Evolutionary conservation across 2,113 vertebrate genomes (phyloP).

Genomic region (Smithornis capensis): DNA sequence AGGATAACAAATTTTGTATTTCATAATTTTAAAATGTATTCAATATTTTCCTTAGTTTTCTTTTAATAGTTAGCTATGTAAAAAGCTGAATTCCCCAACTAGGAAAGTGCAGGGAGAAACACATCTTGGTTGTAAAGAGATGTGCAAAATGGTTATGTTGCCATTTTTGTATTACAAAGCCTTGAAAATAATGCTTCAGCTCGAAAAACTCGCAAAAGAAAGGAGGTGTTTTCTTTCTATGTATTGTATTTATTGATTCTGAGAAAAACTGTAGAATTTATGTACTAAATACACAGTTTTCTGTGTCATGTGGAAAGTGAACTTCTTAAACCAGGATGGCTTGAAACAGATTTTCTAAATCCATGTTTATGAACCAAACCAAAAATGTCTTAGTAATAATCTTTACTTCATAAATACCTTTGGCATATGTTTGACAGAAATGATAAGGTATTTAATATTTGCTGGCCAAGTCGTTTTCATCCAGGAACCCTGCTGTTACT

Average conservation of each 20-base stretch:
- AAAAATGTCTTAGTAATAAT: background rate
- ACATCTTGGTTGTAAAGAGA: background rate
- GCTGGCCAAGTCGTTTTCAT: background rate
- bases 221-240: background rate
- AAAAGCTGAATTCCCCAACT: background rate
- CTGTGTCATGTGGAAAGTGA: background rate
- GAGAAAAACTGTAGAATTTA: background rate
- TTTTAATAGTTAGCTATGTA: background rate
- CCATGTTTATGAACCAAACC: background rate
- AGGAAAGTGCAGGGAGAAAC: background rate
- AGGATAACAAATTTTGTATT: background rate
- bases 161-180: background rate
- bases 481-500: background rate
- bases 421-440: background rate
- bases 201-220: background rate
- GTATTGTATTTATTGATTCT: background rate
- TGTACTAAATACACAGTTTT: background rate
- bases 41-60: background rate
- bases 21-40: background rate
- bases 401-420: background rate
- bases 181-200: background rate
- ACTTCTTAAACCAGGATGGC: background rate
- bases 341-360: background rate
- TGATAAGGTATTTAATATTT: background rate
- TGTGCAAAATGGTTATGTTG: background rate